These are phyloP conservation scores for Leptopilina myrica DNA, from an alignment of 2,888 invertebrate genomes.

Conservation along the genomic window DNA sequence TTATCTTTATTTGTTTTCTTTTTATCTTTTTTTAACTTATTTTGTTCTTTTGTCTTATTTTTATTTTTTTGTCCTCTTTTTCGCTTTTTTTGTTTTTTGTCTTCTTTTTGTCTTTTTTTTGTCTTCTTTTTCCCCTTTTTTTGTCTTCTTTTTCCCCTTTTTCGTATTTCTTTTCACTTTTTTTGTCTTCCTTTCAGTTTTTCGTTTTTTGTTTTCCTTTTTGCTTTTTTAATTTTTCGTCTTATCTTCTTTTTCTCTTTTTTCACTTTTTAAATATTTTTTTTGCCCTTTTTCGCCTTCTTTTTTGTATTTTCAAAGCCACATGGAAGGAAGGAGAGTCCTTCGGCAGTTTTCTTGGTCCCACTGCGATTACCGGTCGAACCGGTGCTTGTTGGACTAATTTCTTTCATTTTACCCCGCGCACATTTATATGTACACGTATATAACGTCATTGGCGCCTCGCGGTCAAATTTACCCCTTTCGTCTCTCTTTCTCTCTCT, in stretches of 20 bases:
- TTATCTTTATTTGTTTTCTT: too few species aligned
- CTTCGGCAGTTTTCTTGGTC: slow-evolving; percentile 20
- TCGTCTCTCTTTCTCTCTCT: background rate
- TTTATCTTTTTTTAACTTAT: too few species aligned
- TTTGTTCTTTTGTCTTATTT: too few species aligned
- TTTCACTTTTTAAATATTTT: too few species aligned
- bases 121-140: background rate
- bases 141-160: background rate
- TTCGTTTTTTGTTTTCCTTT: background rate
- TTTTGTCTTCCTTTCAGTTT: too few species aligned
- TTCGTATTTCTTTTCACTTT: background rate
- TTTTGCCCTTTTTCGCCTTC: background rate
- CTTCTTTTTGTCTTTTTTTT: background rate
- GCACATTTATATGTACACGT: background rate
- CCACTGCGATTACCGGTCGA: slow-evolving; percentile 22
- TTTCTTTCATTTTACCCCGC: slow-evolving; percentile 4
- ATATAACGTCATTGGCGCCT: slow-evolving; percentile 11
- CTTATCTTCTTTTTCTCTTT: background rate
- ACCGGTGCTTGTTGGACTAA: slow-evolving; percentile 22
- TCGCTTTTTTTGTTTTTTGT: background rate
- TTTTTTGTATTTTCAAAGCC: background rate
- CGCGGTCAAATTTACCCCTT: slow-evolving; percentile 8
- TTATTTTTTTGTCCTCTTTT: too few species aligned
- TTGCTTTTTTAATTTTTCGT: background rate
- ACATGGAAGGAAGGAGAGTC: background rate